A percentile compares a stretch with the other conserved stretches of the same genome.
These are phyloP conservation scores for Gymnosoma rotundatum DNA, from an alignment of 2,888 invertebrate species.

Conservation along the genomic window DNA sequence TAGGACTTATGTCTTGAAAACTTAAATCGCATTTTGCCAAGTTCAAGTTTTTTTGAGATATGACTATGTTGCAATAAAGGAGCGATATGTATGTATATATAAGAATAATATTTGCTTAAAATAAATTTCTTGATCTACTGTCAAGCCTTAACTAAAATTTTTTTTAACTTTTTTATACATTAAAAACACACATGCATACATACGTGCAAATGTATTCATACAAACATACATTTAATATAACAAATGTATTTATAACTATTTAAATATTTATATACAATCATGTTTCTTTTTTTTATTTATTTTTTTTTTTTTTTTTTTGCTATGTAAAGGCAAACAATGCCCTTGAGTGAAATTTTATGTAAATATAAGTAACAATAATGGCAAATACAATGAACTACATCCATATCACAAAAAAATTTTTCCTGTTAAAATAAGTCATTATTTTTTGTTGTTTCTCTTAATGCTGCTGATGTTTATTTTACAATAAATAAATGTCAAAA, in stretches of 20 bases:
- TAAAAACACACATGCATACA: not conserved
- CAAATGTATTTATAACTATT: not conserved
- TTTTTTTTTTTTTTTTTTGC: not conserved
- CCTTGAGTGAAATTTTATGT: conserved; percentile 60
- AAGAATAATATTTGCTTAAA: too few species aligned
- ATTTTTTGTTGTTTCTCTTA: not conserved
- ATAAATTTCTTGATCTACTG: not conserved
- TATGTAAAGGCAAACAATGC: conserved; percentile 50
- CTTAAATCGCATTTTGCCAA: too few species aligned
- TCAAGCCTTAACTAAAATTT: not conserved
- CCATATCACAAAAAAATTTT: conserved; percentile 35
- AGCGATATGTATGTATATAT: too few species aligned
- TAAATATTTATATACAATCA: not conserved
- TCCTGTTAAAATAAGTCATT: not conserved
- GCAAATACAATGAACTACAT: conserved; percentile 47
- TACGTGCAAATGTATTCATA: too few species aligned
- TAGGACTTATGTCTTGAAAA: too few species aligned
- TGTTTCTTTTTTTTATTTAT: not conserved
- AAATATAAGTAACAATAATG: conserved; percentile 56
- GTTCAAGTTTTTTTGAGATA: too few species aligned
- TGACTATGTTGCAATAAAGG: too few species aligned
- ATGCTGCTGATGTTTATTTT: conserved; percentile 5
- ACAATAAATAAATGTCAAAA: conserved; percentile 28
- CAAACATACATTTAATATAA: not conserved
- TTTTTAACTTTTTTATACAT: not conserved